Evolutionary conservation across 1,140 invertebrate species (phyloP).

Genomic region (Drosophila lini): DNA sequence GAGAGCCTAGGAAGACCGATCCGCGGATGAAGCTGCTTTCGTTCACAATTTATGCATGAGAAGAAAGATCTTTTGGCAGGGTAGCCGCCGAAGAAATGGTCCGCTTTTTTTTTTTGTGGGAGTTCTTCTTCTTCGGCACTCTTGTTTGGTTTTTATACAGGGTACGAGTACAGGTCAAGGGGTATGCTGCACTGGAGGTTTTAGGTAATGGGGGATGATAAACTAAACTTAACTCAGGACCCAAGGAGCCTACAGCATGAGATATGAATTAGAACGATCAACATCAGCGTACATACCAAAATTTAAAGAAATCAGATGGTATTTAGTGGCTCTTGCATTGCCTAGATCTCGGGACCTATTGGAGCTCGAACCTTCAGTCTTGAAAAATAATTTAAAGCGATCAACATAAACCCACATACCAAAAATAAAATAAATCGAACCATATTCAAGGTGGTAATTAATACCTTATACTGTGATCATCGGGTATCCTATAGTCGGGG

Average conservation of each 20-base stretch:
- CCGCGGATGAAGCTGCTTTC: slow-evolving; percentile 43
- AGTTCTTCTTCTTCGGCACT: slow-evolving; percentile 40
- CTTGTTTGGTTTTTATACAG: slow-evolving; percentile 10
- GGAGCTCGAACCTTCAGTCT: not conserved
- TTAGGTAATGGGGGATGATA: not conserved
- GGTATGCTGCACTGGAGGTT: not conserved
- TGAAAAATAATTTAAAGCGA: too few species aligned
- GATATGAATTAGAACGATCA: not conserved
- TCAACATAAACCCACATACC: not conserved
- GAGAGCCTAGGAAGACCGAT: slow-evolving; percentile 21
- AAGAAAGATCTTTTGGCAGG: slow-evolving; percentile 60
- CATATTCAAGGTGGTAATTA: not conserved
- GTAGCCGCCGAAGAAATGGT: slow-evolving; percentile 69
- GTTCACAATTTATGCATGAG: slow-evolving; percentile 79
- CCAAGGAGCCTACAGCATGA: not conserved
- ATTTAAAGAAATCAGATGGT: not conserved
- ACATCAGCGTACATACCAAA: not conserved
- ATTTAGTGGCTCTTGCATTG: not conserved
- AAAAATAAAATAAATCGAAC: not conserved
- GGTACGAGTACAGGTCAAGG: slow-evolving; percentile 10
- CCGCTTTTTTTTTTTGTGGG: slow-evolving; percentile 51
- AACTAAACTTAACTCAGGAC: not conserved
- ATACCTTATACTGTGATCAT: not conserved
- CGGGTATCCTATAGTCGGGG: slow-evolving; percentile 3
- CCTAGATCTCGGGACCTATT: not conserved